Evolutionary conservation across 2,113 vertebrate species (phyloP).

Genomic region (Grantiella picta): DNA sequence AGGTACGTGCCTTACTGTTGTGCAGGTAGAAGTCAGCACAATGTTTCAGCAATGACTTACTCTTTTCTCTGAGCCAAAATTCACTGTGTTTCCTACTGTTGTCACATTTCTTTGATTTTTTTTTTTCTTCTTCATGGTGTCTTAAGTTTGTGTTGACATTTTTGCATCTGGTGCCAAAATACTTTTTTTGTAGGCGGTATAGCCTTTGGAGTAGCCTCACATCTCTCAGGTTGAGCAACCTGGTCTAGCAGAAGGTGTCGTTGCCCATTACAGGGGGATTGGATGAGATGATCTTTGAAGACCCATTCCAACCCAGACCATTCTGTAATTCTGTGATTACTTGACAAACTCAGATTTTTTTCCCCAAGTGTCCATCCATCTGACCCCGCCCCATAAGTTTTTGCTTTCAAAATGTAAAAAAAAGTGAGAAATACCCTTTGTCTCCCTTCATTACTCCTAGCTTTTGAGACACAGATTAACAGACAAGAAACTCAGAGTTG

Average conservation of each 20-base stretch:
- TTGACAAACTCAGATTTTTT: not conserved
- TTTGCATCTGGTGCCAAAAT: not conserved
- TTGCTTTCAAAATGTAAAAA: not conserved
- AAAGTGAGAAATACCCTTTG: not conserved
- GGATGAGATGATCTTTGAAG: not conserved
- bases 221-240: not conserved
- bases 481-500: not conserved
- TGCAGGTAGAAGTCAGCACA: not conserved
- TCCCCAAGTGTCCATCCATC: not conserved
- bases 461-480: not conserved
- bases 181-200: not conserved
- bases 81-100: not conserved
- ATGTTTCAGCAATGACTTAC: not conserved
- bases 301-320: not conserved
- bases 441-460: not conserved
- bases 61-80: not conserved
- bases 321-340: not conserved
- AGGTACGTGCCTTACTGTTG: fast-evolving
- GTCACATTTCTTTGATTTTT: not conserved
- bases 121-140: not conserved
- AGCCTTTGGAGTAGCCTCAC: not conserved
- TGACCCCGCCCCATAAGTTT: fast-evolving
- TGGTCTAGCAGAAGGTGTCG: not conserved
- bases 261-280: not conserved
- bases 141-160: not conserved